A percentile compares a stretch with the other conserved stretches of the same genome.
Conservation (phyloP, 2,113 vertebrate species). For the Emydura subglobosa region DNA sequence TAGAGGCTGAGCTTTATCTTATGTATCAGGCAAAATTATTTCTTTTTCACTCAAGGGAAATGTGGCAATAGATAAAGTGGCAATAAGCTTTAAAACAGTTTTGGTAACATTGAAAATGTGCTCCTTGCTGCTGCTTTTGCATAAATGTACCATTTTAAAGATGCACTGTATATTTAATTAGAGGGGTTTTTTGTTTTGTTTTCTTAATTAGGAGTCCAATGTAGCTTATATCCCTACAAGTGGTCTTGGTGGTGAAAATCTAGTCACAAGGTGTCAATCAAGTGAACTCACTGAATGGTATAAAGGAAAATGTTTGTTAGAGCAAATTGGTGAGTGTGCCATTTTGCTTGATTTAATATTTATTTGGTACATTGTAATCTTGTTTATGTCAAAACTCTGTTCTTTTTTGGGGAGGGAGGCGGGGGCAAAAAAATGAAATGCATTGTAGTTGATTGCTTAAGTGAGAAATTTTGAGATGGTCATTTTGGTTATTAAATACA, state of each 20-base stretch:
- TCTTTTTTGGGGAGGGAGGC: background rate
- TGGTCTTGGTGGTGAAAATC: constrained; percentile 96
- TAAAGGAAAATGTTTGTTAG: constrained; percentile 91
- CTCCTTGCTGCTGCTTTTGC: background rate
- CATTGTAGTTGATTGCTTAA: background rate
- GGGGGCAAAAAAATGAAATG: background rate
- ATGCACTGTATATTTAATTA: background rate
- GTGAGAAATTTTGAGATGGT: background rate
- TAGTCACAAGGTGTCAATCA: constrained; percentile 84
- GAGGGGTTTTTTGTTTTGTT: constrained; percentile 2
- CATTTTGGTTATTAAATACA: background rate
- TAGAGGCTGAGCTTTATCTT: background rate
- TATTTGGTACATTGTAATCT: background rate
- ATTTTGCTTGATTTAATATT: background rate
- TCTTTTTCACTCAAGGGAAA: background rate
- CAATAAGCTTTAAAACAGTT: background rate
- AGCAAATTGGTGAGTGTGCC: constrained; percentile 91
- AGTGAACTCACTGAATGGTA: constrained; percentile 92
- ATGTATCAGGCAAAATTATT: background rate
- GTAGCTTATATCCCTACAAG: constrained; percentile 96
- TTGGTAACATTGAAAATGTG: background rate
- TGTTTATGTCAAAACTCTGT: background rate
- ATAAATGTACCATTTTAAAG: background rate
- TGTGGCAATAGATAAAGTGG: fast-evolving
- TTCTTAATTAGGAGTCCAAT: constrained; percentile 89